Evolutionary conservation across 92 coral and sea anemone species (phyloP).

Genomic region (Zoanthus gigantus): DNA sequence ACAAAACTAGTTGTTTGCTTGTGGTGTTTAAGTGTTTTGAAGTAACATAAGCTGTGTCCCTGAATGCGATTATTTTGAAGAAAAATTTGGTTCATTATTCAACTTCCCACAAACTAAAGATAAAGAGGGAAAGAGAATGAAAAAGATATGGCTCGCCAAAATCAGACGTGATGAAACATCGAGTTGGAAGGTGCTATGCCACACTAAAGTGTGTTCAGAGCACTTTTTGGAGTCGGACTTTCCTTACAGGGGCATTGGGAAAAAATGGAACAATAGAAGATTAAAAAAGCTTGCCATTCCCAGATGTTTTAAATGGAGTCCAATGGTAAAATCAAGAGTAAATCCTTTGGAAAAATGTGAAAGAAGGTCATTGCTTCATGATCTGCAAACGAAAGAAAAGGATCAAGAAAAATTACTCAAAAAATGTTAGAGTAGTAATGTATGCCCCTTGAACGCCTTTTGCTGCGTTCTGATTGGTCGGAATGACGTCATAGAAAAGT

Average conservation of each 20-base stretch:
- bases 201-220: constrained; percentile 39
- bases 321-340: background rate
- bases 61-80: constrained; percentile 18
- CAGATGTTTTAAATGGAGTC: constrained; percentile 27
- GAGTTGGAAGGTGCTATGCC: constrained; percentile 32
- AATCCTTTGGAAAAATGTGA: constrained; percentile 33
- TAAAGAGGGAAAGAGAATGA: constrained; percentile 35
- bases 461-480: too few relatives aligned
- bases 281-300: constrained; percentile 21
- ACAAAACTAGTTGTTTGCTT: too few relatives aligned
- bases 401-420: constrained; percentile 4
- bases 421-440: too few relatives aligned
- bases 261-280: constrained; percentile 27
- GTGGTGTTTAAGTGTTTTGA: too few relatives aligned
- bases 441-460: too few relatives aligned
- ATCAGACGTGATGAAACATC: constrained; percentile 22
- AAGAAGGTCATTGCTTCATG: background rate
- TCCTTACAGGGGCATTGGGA: constrained; percentile 27
- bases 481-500: too few relatives aligned
- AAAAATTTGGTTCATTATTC: constrained; percentile 34
- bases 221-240: constrained; percentile 18
- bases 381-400: background rate
- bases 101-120: constrained; percentile 37
- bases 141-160: constrained; percentile 21
- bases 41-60: constrained; percentile 17